Evolutionary conservation across 1,140 invertebrate species (phyloP), one percentile per base, ranked within the genome.

Genomic region (Uloborus diversus): DNA sequence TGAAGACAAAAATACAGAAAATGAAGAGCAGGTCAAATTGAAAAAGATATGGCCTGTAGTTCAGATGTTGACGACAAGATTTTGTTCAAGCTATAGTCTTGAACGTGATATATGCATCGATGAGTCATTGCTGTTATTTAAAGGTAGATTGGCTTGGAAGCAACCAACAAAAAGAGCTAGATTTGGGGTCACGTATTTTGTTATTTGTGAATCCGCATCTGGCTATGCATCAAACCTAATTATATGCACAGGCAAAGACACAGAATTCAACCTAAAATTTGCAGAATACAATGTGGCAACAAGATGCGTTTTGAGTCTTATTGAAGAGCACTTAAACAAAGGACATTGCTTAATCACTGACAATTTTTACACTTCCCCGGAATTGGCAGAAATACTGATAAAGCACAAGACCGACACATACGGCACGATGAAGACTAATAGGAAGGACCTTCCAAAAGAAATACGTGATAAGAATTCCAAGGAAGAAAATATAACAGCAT

Each of bases 261-360:
- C 37, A 17, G 17, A 42, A 9, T 17, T 42, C 4, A 4, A 47
- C 49, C 4, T 47, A 28, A 66, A 66, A 14, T 66, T 47, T 47
- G 2, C 7, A 5, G 20, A 56, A 5, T 56, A 56, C n/a, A 20
- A 37, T 14, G 1, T 66, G n/a, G 33, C 64, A 13, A 66, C 64
- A 47, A 47, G 49, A 47, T 47, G 23, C 3, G 64, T 66, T 11
- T 47, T 66, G 35, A 47, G 1, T 20, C 64, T 66, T 66, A 66
- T 66, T 27, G 64, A 66, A 27, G 2, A 20, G 13, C 49, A 47
- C 13, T 66, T 32, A 37, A 2, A 27, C 9, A 66, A 66, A 66
- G 64, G 64, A 27, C 49, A 66, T 66, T 66, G 25, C 49, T 66
- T 17, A 42, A 42, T 17, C 7, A 42, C 37, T 42, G 37, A 42